Conservation (phyloP, 2,113 vertebrate species). For the Pterocles gutturalis region DNA sequence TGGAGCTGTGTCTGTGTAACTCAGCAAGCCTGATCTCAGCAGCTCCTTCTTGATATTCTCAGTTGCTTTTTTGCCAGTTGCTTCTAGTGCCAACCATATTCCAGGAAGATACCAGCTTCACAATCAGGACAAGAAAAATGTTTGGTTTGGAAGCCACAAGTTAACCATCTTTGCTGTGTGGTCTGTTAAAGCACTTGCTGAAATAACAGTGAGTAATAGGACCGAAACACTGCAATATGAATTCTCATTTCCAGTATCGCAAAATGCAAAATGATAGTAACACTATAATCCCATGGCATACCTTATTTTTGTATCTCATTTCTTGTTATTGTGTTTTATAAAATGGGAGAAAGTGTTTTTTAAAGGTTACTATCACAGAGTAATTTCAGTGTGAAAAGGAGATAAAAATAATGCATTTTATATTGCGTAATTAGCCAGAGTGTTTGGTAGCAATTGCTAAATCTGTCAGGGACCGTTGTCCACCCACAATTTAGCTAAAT, state of each 20-base stretch:
- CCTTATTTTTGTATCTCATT: not conserved
- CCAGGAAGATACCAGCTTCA: not conserved
- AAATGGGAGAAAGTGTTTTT: not conserved
- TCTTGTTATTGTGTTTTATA: not conserved
- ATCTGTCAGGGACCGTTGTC: not conserved
- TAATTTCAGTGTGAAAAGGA: not conserved
- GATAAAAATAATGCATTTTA: not conserved
- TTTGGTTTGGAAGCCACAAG: not conserved
- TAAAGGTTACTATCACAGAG: not conserved
- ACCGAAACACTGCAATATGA: not conserved
- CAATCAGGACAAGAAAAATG: not conserved
- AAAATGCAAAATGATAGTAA: not conserved
- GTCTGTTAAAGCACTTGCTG: not conserved
- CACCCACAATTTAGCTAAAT: not conserved
- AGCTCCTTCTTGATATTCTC: not conserved
- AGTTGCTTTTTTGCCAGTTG: not conserved
- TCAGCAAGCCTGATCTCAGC: not conserved
- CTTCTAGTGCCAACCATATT: not conserved
- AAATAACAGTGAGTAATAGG: not conserved
- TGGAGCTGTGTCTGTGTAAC: not conserved
- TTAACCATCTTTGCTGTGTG: not conserved
- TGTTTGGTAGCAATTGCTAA: not conserved
- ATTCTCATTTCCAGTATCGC: not conserved
- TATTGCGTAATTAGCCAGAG: not conserved
- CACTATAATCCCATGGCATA: not conserved